Conservation (phyloP, 2,888 invertebrate genomes). For the Chrysolina americana region DNA sequence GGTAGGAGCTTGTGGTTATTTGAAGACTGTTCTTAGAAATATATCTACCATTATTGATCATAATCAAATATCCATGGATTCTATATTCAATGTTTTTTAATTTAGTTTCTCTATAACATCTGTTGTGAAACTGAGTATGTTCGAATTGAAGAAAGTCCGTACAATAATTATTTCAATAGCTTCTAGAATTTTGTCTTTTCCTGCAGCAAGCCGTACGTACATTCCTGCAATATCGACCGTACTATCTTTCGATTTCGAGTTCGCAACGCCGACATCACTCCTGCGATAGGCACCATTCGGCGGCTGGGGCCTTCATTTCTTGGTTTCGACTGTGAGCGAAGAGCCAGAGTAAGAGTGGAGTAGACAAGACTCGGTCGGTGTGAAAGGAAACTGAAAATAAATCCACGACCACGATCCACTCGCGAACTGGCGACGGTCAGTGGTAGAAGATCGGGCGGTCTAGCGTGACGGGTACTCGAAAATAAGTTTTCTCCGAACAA, state of each 20-base stretch:
- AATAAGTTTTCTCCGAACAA: not conserved
- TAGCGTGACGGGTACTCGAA: constrained; percentile 29
- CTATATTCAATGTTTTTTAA: too few relatives aligned
- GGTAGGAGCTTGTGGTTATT: too few relatives aligned
- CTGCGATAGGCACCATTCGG: not conserved
- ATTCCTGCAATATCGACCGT: constrained; percentile 12
- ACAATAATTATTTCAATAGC: too few relatives aligned
- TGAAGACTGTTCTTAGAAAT: too few relatives aligned
- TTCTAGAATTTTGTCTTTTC: not conserved
- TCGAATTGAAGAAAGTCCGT: too few relatives aligned
- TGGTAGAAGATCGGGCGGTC: constrained; percentile 37
- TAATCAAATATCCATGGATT: too few relatives aligned
- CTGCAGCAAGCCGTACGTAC: not conserved
- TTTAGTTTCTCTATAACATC: too few relatives aligned
- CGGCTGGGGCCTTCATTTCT: constrained; percentile 12
- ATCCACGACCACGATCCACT: constrained; percentile 23
- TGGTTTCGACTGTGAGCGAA: constrained; percentile 14
- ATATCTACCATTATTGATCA: too few relatives aligned
- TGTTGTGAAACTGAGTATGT: too few relatives aligned
- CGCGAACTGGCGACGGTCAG: constrained; percentile 36
- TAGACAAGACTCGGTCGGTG: constrained; percentile 32
- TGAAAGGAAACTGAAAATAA: constrained; percentile 44
- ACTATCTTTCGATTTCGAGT: not conserved
- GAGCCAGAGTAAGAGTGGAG: constrained; percentile 27
- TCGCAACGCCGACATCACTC: not conserved